Evolutionary conservation across 2,797 vertebrate species (phyloP), one percentile per base, ranked within the genome.

Genomic region (Coendou prehensilis): DNA sequence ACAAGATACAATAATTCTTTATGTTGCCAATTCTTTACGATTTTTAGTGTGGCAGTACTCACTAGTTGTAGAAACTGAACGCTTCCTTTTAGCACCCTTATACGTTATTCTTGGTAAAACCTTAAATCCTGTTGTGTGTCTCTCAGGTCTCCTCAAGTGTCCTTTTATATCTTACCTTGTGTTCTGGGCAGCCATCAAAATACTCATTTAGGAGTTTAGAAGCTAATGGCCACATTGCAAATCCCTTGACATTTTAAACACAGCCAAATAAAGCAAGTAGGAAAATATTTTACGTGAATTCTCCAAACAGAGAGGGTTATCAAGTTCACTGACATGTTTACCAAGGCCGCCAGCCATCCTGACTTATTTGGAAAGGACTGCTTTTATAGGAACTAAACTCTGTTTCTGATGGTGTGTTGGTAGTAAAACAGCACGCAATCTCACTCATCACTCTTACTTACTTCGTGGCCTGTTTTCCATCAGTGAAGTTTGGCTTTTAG

Each of bases 341-440:
- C 69, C 80, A 81, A 96, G 90, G 97, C 93, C 85, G 28, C 75
- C 59, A 97, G 80, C 13, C 94, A 92, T 97, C 95, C 5, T 9
- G 80, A 92, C 73, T 95, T 91, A 87, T 71, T 64, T 96, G 85
- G 87, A 84, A 33, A 96, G 78, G 54, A 64, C n/a, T 83, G 4
- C 91, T 98, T 97, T 96, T 54, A 67, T 8, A 37, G 45, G 97
- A 97, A 97, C 94, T 96, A 63, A 96, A 95, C 69, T 94, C 54
- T 30, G 28, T 98, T 97, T 94, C 97, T 97, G 96, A 98, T 97
- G 95, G 97, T 93, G 93, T 97, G 45, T 95, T 98, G 92, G 97
- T 93, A 97, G 64, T 79, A 97, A 96, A 95, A 33, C 92, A 63
- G 96, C 57, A 91, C 96, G 87, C 96, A 97, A 91, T 97, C 96